Conservation (phyloP, 2,888 invertebrate genomes). For the Aquatica leii region DNA sequence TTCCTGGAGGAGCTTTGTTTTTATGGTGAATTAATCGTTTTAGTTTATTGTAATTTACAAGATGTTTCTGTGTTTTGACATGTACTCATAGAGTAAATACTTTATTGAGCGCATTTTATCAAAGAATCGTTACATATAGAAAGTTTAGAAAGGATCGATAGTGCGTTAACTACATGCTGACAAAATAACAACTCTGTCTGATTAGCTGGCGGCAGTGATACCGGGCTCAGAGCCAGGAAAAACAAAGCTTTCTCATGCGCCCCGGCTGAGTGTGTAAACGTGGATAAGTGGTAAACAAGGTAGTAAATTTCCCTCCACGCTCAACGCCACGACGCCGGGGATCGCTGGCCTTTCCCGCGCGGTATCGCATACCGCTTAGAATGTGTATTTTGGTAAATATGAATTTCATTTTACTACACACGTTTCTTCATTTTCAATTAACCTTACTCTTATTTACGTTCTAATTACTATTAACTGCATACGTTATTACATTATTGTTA, state of each 20-base stretch:
- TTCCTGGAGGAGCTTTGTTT: constrained; percentile 19
- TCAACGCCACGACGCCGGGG: constrained; percentile 50
- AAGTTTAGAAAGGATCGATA: constrained; percentile 51
- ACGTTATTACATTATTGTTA: no score
- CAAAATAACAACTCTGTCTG: constrained; percentile 57
- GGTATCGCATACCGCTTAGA: constrained; percentile 38
- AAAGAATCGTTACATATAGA: constrained; percentile 37
- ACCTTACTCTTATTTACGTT: constrained; percentile 5
- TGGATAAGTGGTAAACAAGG: constrained; percentile 63
- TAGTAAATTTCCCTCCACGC: constrained; percentile 60
- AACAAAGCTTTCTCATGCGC: constrained; percentile 57
- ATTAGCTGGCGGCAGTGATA: constrained; percentile 52
- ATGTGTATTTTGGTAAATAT: constrained; percentile 32
- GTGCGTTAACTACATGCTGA: constrained; percentile 55
- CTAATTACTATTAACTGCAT: no score
- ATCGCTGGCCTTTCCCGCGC: constrained; percentile 43
- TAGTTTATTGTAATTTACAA: constrained; percentile 15
- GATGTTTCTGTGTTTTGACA: no score
- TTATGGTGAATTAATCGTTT: constrained; percentile 23
- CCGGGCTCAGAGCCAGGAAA: constrained; percentile 58
- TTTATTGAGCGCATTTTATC: no score
- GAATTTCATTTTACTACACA: constrained; percentile 22
- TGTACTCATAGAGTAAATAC: no score
- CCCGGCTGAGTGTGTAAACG: constrained; percentile 60
- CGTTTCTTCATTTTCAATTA: constrained; percentile 28